Base-by-base conservation (phyloP, 2,888 invertebrate species). In the Pachymerium ferrugineum region DNA sequence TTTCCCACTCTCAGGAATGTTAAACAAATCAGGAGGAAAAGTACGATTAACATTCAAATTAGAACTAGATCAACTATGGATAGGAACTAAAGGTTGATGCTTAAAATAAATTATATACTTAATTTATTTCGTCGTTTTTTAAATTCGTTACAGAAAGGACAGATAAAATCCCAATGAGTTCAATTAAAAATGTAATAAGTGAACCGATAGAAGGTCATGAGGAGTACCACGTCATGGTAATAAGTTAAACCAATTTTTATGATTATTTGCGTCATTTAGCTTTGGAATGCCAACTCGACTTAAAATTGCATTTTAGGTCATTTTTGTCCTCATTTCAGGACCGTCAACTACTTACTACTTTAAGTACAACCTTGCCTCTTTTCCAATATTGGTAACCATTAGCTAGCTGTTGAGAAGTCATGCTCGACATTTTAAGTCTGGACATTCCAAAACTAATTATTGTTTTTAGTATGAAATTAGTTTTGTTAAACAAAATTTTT, bases 1-100 rank as follows among this genome's bases (percentile, higher is more conserved):
- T 72, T 86, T 88, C 74, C 94, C 94, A 35, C 82, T 95, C 30
- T 89, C 90, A 77, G 94, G 94, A 69, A 94, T 95, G 94, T 85
- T 94, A 80, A 94, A 94, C 83, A 93, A 93, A 81, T 88, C 89
- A 76, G 93, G 94, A 16, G 92, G 92, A 3, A 94, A 94, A 86
- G 92, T 95, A 73, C 86, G 94, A 78, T 87, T 95, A 75, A 94
- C 94, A 69, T 95, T 95, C 83, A 95, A 95, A 86, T 86, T 94
- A 79, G 94, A 94, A 82, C 87, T 88, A 78, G 94, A 95, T 78
- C 84, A 86, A 78, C 73, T 85, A 6, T 85, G 94, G 94, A 88
- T 94, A 67, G 93, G 94, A 74, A 94, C 94, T 69, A 94, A 94
- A 84, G 84, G 84, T 83, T 75, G 72, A 30, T n/a, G n/a, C n/a